These are phyloP conservation scores for Triplophysa tibetana DNA, from an alignment of 2,113 vertebrate genomes.

Conservation along the genomic window DNA sequence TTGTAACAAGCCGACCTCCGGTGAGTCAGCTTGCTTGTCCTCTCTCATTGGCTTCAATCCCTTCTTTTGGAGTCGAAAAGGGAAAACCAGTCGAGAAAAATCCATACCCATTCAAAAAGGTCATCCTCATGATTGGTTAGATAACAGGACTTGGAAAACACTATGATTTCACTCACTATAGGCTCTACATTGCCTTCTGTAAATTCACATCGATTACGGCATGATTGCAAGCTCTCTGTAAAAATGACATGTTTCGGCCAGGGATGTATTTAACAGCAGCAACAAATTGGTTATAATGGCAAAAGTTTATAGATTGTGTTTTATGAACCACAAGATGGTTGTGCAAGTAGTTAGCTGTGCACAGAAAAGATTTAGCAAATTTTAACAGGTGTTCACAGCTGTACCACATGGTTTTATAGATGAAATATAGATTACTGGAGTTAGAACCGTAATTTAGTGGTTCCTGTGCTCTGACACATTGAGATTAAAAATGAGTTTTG, in stretches of 20 bases:
- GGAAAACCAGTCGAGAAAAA: slow-evolving; percentile 46
- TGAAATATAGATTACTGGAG: not conserved
- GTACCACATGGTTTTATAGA: not conserved
- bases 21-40: slow-evolving; percentile 38
- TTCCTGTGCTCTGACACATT: not conserved
- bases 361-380: slow-evolving; percentile 3
- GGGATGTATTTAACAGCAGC: slow-evolving; percentile 9
- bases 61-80: slow-evolving; percentile 22
- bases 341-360: not conserved
- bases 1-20: slow-evolving; percentile 28
- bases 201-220: slow-evolving; percentile 30
- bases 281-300: slow-evolving; percentile 27
- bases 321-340: not conserved
- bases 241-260: slow-evolving; percentile 9
- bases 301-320: slow-evolving; percentile 21
- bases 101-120: slow-evolving; percentile 38
- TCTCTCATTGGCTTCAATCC: slow-evolving; percentile 43
- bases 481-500: no score
- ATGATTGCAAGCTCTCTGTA: not conserved
- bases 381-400: not conserved
- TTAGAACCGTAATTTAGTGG: not conserved
- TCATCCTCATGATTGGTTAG: slow-evolving; percentile 24
- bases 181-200: not conserved
- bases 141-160: not conserved
- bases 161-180: slow-evolving; percentile 12